Percentiles rank a stretch among this genome's conserved stretches.
Evolutionary conservation across 2,888 invertebrate genomes (phyloP).

Genomic region (Coecobrya sp.): DNA sequence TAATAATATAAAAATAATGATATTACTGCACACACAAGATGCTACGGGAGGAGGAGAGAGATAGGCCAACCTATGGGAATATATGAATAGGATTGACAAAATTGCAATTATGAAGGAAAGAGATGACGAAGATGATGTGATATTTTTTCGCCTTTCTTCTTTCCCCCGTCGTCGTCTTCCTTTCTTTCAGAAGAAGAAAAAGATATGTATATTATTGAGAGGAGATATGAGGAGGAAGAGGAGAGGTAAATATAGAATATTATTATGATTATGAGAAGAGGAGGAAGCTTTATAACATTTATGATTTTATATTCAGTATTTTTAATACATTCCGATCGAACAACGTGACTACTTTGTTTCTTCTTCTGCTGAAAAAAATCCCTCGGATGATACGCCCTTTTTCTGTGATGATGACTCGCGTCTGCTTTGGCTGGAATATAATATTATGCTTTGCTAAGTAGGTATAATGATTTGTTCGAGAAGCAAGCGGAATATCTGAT

Average conservation of each 20-base stretch:
- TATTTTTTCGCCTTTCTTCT: background rate
- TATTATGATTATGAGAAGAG: background rate
- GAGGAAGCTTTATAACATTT: background rate
- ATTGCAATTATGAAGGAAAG: background rate
- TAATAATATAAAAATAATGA: background rate
- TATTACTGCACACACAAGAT: too few relatives aligned
- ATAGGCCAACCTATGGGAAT: background rate
- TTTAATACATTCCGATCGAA: constrained; percentile 54
- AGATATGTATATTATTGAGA: background rate
- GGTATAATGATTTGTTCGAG: constrained; percentile 13
- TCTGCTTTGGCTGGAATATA: too few relatives aligned
- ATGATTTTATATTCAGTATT: background rate
- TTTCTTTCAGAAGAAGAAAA: constrained; percentile 30
- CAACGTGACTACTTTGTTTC: constrained; percentile 37
- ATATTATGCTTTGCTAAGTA: background rate
- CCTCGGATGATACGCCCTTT: constrained; percentile 60
- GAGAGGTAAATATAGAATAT: background rate
- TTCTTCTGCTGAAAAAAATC: background rate
- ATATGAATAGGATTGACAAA: constrained; percentile 50
- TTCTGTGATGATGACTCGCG: too few relatives aligned
- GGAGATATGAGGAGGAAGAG: too few relatives aligned
- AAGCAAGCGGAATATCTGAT: constrained; percentile 52
- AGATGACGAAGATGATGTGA: background rate
- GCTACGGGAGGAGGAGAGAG: too few relatives aligned
- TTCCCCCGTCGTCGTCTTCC: background rate